Base-by-base conservation (phyloP, 2,888 invertebrate genomes). In the Protonemura montana region DNA sequence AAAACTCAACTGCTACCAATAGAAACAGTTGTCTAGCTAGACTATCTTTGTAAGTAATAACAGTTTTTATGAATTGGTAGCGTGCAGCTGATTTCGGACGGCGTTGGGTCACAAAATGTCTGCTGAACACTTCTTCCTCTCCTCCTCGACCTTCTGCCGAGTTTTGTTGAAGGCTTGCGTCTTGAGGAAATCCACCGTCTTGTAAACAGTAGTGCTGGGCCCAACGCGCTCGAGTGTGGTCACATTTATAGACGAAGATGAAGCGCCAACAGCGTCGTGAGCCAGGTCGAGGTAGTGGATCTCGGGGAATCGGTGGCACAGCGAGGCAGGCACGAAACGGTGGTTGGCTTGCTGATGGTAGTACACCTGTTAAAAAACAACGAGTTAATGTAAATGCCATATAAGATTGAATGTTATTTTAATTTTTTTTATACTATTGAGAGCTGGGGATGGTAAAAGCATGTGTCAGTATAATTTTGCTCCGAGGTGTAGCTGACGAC, bases 161-260 rank as follows among this genome's bases (percentile, higher is more conserved):
- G 97, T 97, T 87, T 96, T 95, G 91, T 97, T 97, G 90, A 98
- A 97, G 6, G 98, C 98, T 90, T 97, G 95, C 0, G 98, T 98
- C 93, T 98, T 98, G 85, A 97, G 92, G 92, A 98, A 98, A 92
- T 98, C 98, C 0, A 98, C 98, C 0, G 96, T 97, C 91, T 98
- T 97, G 91, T 98, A 98, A 10, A 97, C 97, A 0, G 96, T 92
- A 41, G 87, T 84, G 6, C 86, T 87, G 26, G 86, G 13, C 78
- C 87, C 77, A 85, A 84, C 80, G 28, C 89, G 86, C 86, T 89
- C 89, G n/a, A 90, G 90, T 16, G 90, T 89, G 87, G 89, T 89
- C 0, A 89, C 89, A 13, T 86, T 78, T 13, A 88, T 83, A 77
- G 86, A 85, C 25, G 87, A 78, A 16, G 88, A 42, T 76, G 86